Percentiles rank a stretch among this genome's conserved stretches.
Conservation (phyloP, 2,888 invertebrate genomes). For the Druceiella hillmani region DNA sequence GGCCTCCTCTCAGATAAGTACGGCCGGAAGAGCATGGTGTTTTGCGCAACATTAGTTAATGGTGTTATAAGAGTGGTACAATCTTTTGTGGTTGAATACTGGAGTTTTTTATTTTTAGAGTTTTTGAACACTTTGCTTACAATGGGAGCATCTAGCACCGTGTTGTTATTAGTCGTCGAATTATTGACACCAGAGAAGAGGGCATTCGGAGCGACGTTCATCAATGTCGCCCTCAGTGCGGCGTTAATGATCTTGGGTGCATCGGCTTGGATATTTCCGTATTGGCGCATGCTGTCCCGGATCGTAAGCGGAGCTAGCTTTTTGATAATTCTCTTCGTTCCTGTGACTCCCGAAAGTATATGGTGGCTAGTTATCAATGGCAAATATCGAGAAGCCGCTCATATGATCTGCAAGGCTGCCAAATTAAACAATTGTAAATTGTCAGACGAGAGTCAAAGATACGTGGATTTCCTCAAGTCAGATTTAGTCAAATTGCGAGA, state of each 20-base stretch:
- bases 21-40: conserved; percentile 44
- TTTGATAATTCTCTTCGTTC: not conserved
- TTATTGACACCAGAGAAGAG: not conserved
- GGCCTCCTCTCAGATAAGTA: conserved; percentile 53
- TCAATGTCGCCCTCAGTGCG: not conserved
- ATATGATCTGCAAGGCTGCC: not conserved
- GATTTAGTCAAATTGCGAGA: not conserved
- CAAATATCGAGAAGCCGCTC: not conserved
- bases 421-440: not conserved
- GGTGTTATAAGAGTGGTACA: conserved; percentile 43
- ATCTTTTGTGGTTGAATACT: conserved; percentile 44
- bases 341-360: not conserved
- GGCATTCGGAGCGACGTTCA: not conserved
- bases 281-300: not conserved
- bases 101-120: conserved; percentile 45
- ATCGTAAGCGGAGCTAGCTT: not conserved
- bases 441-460: not conserved
- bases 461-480: not conserved
- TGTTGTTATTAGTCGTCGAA: conserved; percentile 33
- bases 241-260: not conserved
- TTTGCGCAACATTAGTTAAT: conserved; percentile 39
- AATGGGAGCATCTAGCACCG: conserved; percentile 48
- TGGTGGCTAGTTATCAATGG: not conserved
- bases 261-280: not conserved
- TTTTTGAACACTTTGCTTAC: conserved; percentile 47